Percentiles rank a stretch among this genome's conserved stretches.
Evolutionary conservation across 2,113 vertebrate genomes (phyloP).

Genomic region (Tylochromis polylepis): DNA sequence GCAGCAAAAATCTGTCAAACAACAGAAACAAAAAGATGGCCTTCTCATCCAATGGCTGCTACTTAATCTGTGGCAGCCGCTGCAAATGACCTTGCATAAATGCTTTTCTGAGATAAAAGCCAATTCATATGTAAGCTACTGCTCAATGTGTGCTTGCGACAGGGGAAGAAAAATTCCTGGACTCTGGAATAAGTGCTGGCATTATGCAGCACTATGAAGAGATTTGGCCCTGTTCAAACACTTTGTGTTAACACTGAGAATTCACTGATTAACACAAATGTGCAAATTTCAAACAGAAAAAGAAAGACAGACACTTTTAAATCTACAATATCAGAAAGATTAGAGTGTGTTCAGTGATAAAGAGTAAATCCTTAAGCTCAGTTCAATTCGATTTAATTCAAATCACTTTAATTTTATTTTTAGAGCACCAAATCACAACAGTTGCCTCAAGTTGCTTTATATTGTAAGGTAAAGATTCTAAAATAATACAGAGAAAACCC

Average conservation of each 20-base stretch:
- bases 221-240: neutral
- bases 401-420: neutral
- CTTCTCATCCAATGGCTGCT: neutral
- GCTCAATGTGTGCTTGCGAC: neutral
- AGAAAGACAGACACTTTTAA: neutral
- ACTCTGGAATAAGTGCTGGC: neutral
- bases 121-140: constrained; percentile 15
- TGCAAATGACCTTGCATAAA: constrained; percentile 38
- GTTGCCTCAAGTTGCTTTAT: neutral
- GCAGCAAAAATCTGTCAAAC: constrained; percentile 17
- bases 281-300: neutral
- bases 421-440: neutral
- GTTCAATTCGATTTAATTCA: neutral
- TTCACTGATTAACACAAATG: neutral
- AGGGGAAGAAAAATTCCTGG: neutral
- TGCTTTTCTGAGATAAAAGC: neutral
- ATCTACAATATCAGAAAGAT: neutral
- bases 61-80: neutral
- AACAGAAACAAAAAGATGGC: constrained; percentile 11
- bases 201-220: neutral
- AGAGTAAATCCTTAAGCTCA: neutral
- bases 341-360: neutral
- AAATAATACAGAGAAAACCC: neutral
- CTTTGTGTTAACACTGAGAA: neutral
- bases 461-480: neutral